These are phyloP conservation scores for Rhinophrynus dorsalis DNA, from an alignment of 2,797 vertebrate genomes.

Conservation along the genomic window DNA sequence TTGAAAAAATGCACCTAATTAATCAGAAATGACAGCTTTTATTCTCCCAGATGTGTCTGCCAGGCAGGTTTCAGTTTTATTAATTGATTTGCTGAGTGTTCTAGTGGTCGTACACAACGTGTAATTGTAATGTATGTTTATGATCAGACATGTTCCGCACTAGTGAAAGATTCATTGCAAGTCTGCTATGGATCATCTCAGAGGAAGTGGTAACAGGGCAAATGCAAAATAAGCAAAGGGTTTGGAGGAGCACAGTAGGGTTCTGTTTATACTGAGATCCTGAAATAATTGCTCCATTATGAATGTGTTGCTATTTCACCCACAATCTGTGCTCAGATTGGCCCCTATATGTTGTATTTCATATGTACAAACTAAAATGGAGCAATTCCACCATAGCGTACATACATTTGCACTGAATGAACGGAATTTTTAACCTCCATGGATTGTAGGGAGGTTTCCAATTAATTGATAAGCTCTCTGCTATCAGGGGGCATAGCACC, in stretches of 20 bases:
- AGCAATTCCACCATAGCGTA: no score
- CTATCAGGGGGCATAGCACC: no score
- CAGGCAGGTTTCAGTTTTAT: slow-evolving; percentile 44
- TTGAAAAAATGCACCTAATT: slow-evolving; percentile 39
- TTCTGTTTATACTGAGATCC: background rate
- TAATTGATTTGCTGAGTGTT: slow-evolving; percentile 48
- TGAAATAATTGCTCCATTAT: background rate
- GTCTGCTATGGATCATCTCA: slow-evolving; percentile 25
- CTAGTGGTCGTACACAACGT: slow-evolving; percentile 41
- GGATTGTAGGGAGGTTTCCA: no score
- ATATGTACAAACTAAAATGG: no score
- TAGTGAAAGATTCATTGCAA: slow-evolving; percentile 45
- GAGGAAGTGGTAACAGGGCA: slow-evolving; percentile 21
- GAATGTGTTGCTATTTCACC: background rate
- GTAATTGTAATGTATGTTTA: slow-evolving; percentile 47
- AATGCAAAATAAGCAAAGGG: slow-evolving; percentile 9
- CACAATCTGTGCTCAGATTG: background rate
- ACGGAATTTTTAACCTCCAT: no score
- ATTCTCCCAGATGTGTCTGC: slow-evolving; percentile 48
- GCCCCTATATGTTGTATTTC: no score
- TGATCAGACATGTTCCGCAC: slow-evolving; percentile 47
- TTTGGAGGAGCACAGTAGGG: background rate
- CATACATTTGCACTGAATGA: no score
- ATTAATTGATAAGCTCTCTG: no score
- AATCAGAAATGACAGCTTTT: slow-evolving; percentile 46